Percentiles rank a stretch among this genome's conserved stretches.
Evolutionary conservation across 1,140 invertebrate species (phyloP).

Genomic region (Hestina assimilis): DNA sequence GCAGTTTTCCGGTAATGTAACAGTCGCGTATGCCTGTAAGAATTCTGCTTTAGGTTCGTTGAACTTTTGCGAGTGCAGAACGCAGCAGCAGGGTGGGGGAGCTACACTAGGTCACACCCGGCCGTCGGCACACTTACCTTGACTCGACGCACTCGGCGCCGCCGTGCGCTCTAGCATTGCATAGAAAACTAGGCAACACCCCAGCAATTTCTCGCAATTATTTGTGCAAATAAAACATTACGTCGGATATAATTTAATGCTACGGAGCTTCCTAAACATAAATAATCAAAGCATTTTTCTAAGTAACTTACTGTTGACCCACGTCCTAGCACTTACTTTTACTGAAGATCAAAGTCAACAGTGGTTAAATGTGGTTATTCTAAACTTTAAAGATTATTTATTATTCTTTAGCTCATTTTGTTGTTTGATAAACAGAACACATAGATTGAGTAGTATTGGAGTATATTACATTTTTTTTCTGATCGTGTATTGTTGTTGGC

Average conservation of each 20-base stretch:
- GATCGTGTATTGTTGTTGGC: no score
- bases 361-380: neutral
- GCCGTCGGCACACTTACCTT: conserved; percentile 76
- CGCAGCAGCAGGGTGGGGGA: conserved; percentile 59
- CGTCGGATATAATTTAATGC: neutral
- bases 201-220: conserved; percentile 47
- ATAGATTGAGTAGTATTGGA: no score
- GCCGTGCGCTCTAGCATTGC: conserved; percentile 48
- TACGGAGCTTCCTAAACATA: neutral
- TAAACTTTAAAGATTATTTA: neutral
- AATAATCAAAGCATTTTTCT: neutral
- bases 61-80: conserved; percentile 76
- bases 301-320: neutral
- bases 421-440: no score
- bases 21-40: conserved; percentile 69
- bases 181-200: conserved; percentile 69
- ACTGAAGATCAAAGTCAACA: neutral
- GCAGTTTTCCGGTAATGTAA: conserved; percentile 75
- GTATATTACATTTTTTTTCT: no score
- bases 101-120: conserved; percentile 70
- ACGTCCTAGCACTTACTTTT: neutral
- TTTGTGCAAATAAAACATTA: conserved; percentile 39
- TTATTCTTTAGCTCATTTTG: neutral
- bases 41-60: conserved; percentile 73
- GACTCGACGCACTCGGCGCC: conserved; percentile 61